Evolutionary conservation across 2,888 invertebrate species (phyloP), one percentile per base, ranked within the genome.

Genomic region (Caenorhabditis sp.): DNA sequence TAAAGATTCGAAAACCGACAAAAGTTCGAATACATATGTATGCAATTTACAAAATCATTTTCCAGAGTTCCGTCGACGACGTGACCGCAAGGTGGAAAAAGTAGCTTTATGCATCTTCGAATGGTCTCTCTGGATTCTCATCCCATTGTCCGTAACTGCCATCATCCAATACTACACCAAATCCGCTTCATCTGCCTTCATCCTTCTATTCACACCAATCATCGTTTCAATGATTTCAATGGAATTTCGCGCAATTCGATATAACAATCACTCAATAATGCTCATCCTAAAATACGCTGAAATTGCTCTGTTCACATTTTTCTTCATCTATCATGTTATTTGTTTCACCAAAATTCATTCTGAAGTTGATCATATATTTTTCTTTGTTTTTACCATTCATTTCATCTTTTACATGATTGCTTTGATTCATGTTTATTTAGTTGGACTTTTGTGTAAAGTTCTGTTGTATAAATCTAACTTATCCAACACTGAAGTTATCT

Each of bases 291-390:
- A 59, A 21, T 59, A 59, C n/a, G 38, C 21, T 8, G 20, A 36
- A 38, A n/a, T 59, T 7, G 12, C 36, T 1, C 21, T 38, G 21
- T 38, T 23, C 36, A 38, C 59, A 43, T 59, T 59, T 21, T 36
- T 59, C 23, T 59, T 59, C 43, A 38, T 59, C 21, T 59, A 59
- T 14, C 59, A 59, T 59, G 36, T 59, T 21, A 21, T 59, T 38
- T 59, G 59, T 38, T 38, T 59, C 36, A 36, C 59, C 23, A 59
- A 38, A 36, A 36, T 26, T 20, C 21, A 38, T 21, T 20, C 59
- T 10, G 25, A 59, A 12, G 20, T 21, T n/a, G 59, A 59, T 20
- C 21, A 38, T 38, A 38, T 59, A 5, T 59, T 59, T 21, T 38
- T 59, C 36, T 31, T 36, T 2, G 38, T 59, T 4, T 59, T 59